Evolutionary conservation across 2,113 vertebrate genomes (phyloP).

Genomic region (Bujurquina vittata): DNA sequence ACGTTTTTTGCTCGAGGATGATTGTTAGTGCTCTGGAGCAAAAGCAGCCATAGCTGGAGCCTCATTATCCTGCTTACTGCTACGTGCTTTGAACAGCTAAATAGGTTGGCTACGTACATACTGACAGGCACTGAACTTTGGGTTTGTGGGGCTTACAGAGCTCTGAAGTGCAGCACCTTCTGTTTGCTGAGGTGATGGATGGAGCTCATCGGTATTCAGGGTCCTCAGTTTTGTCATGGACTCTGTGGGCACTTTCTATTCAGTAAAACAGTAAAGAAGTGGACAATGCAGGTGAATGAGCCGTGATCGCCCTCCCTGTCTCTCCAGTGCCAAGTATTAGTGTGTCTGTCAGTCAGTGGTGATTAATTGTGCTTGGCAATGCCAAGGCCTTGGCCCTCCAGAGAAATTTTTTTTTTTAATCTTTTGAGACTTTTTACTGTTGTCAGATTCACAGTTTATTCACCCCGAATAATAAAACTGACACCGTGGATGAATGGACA

Average conservation of each 20-base stretch:
- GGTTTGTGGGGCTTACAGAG: constrained; percentile 28
- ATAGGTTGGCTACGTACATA: not conserved
- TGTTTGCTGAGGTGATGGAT: constrained; percentile 65
- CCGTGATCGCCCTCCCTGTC: constrained; percentile 27
- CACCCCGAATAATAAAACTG: constrained; percentile 35
- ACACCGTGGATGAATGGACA: constrained; percentile 20
- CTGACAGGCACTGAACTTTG: constrained; percentile 36
- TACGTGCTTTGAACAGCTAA: constrained; percentile 38
- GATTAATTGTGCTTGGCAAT: constrained; percentile 49
- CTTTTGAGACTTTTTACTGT: constrained; percentile 42
- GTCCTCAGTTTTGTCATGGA: constrained; percentile 16
- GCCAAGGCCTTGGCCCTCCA: constrained; percentile 24
- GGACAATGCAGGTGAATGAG: constrained; percentile 53
- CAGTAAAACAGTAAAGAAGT: constrained; percentile 19
- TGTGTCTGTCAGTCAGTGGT: constrained; percentile 26
- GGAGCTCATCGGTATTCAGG: constrained; percentile 69
- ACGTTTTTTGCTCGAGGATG: constrained; percentile 43
- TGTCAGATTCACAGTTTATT: constrained; percentile 54
- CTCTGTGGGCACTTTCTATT: constrained; percentile 39
- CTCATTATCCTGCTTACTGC: constrained; percentile 59
- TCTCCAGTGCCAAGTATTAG: constrained; percentile 25
- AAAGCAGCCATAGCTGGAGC: constrained; percentile 37
- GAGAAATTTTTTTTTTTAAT: constrained; percentile 19
- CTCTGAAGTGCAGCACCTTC: constrained; percentile 49
- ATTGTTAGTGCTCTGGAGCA: constrained; percentile 33